Evolutionary conservation across 1,140 invertebrate genomes (phyloP).

Genomic region (Acyrthosiphon pisum): DNA sequence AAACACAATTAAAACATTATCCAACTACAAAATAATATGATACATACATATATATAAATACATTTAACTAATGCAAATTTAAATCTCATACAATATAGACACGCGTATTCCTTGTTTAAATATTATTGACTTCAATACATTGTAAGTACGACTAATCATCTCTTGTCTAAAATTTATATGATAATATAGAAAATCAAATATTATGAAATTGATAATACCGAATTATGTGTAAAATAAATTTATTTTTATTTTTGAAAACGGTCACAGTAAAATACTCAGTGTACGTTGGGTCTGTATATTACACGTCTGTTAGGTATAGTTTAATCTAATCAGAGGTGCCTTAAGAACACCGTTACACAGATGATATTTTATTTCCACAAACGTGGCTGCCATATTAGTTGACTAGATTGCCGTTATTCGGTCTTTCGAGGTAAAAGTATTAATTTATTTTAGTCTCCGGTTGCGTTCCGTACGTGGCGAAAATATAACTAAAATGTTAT

Average conservation of each 20-base stretch:
- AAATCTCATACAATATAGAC: neutral
- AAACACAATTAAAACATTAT: neutral
- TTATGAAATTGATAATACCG: neutral
- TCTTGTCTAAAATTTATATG: neutral
- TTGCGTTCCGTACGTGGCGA: neutral
- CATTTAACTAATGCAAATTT: neutral
- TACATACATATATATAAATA: too few relatives aligned
- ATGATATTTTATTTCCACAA: neutral
- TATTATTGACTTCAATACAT: neutral
- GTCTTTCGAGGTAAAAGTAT: neutral
- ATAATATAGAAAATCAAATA: neutral
- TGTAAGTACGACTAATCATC: neutral
- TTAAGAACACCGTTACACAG: neutral
- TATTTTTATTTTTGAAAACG: neutral
- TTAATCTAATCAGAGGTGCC: neutral
- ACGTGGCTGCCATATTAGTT: neutral
- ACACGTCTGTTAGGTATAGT: neutral
- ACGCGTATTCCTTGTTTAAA: neutral
- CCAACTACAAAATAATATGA: neutral
- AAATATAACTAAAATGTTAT: slow-evolving; percentile 6
- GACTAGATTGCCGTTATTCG: neutral
- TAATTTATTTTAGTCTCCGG: neutral
- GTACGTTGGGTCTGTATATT: neutral
- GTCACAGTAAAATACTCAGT: neutral
- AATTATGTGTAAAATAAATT: neutral